Conservation (phyloP, 1,140 invertebrate species). For the Pseudobourletiella spinata region DNA sequence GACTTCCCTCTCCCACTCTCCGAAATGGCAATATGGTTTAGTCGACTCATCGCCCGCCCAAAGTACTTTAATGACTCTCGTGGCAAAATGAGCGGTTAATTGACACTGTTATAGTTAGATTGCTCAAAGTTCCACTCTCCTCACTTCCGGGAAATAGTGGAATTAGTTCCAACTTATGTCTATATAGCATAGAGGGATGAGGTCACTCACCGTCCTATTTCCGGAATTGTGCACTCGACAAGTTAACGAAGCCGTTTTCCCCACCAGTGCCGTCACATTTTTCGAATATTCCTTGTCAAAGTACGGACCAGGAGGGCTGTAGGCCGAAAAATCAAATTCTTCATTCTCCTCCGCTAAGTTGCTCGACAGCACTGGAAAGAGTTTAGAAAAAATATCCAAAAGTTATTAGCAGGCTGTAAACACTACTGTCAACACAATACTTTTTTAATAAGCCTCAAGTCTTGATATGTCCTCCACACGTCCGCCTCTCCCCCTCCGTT, state of each 20-base stretch:
- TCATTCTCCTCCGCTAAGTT: constrained; percentile 36
- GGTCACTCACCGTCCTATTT: constrained; percentile 61
- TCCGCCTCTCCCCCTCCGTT: neutral
- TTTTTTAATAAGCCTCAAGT: neutral
- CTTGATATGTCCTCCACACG: neutral
- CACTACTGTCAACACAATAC: neutral
- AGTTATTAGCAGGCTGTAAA: neutral
- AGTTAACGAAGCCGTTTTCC: constrained; percentile 64
- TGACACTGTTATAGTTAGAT: no score
- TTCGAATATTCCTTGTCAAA: constrained; percentile 51
- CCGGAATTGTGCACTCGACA: constrained; percentile 69
- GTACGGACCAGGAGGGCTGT: constrained; percentile 32
- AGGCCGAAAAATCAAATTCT: constrained; percentile 35
- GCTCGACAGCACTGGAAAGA: constrained; percentile 26
- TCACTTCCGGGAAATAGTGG: neutral
- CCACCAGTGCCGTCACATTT: constrained; percentile 69
- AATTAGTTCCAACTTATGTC: no score
- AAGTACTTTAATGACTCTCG: no score
- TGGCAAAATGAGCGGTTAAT: no score
- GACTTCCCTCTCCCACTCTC: no score
- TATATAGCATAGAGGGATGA: neutral
- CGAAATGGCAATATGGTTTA: no score
- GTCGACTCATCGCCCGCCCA: no score
- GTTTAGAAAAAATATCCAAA: constrained; percentile 5
- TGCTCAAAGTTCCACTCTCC: neutral